A percentile compares a stretch with the other conserved stretches of the same genome.
Evolutionary conservation across 2,888 invertebrate species (phyloP).

Genomic region (Nymphalis urticae): DNA sequence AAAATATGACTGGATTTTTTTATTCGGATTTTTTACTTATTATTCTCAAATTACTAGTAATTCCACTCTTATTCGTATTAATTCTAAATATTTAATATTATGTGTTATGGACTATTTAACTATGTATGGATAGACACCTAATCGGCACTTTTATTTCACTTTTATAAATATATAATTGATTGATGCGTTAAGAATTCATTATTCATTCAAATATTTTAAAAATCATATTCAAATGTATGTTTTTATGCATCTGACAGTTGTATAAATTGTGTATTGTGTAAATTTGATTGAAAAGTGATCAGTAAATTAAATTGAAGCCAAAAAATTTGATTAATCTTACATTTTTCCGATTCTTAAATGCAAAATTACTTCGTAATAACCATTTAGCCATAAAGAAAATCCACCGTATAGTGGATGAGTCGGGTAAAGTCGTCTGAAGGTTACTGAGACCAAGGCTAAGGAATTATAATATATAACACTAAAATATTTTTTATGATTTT

Average conservation of each 20-base stretch:
- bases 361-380: slow-evolving; percentile 2
- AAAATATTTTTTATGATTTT: slow-evolving; percentile 6
- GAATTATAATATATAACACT: background rate
- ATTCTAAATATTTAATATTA: background rate
- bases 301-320: too few species aligned
- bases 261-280: too few species aligned
- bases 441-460: background rate
- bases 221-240: too few species aligned
- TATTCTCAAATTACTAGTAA: too few species aligned
- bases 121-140: background rate
- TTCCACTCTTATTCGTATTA: too few species aligned
- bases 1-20: too few species aligned
- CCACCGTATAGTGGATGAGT: background rate
- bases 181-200: background rate
- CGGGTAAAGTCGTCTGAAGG: slow-evolving; percentile 12
- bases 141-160: background rate
- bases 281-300: too few species aligned
- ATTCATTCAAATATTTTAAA: too few species aligned
- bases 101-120: background rate
- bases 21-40: too few species aligned
- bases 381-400: background rate
- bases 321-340: too few species aligned
- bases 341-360: background rate
- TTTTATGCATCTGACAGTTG: too few species aligned
- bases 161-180: background rate